phyloP scores from a whole-genome alignment of 2,113 vertebrate species.

The Pteropus alecto region DNA sequence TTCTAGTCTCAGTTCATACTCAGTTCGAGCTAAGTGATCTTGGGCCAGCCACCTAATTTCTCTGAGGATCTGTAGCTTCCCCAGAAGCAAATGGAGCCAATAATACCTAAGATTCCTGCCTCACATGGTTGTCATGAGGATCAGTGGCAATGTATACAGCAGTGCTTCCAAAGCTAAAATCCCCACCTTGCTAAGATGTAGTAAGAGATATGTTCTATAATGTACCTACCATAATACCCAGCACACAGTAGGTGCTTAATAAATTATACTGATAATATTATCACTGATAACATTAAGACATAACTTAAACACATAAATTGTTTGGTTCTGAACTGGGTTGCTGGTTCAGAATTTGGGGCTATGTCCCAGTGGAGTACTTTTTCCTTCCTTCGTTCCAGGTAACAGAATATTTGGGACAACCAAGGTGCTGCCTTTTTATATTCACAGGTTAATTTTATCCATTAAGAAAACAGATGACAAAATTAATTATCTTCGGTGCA shows the following conservation, averaged over 20 bases:
- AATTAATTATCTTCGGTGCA: neutral
- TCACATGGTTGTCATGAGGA: accelerated
- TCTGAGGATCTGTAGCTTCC: neutral
- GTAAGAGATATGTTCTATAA: neutral
- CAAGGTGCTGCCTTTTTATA: neutral
- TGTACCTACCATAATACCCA: neutral
- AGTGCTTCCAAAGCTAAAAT: neutral
- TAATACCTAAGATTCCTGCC: neutral
- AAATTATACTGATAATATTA: neutral
- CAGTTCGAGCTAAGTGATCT: neutral
- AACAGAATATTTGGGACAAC: neutral
- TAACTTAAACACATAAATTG: neutral
- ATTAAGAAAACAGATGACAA: conserved; percentile 12
- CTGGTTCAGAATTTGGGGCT: neutral
- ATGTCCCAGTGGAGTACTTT: neutral
- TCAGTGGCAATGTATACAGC: neutral
- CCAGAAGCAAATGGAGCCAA: neutral
- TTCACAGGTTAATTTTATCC: neutral
- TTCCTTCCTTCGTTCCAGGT: neutral
- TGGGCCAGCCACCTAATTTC: neutral
- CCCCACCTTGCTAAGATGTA: neutral
- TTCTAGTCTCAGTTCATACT: neutral
- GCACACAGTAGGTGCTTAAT: neutral
- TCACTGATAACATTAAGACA: neutral
- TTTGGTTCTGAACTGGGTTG: neutral